phyloP scores from a whole-genome alignment of 2,888 invertebrate species.

The Cartodere bifasciata region DNA sequence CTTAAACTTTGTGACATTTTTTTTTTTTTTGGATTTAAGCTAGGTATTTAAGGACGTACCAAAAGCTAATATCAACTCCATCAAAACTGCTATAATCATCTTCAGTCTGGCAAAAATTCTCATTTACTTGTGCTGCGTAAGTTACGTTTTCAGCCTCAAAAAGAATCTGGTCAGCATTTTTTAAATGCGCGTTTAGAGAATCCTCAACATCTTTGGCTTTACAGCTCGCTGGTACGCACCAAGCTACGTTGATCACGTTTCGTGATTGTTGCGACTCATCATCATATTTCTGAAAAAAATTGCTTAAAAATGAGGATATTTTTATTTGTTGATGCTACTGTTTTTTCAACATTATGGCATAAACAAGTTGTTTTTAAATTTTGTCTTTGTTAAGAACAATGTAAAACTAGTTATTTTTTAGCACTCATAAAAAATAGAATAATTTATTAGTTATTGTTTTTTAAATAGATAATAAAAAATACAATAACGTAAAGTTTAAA shows the following conservation, averaged over 20 bases:
- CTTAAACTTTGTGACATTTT: constrained; percentile 1
- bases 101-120: constrained; percentile 25
- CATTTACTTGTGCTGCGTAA: constrained; percentile 23
- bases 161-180: constrained; percentile 24
- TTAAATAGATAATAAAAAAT: too few species aligned
- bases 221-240: constrained; percentile 33
- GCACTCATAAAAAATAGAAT: too few species aligned
- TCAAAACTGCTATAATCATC: constrained; percentile 22
- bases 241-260: constrained; percentile 26
- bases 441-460: too few species aligned
- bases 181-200: constrained; percentile 24
- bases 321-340: too few species aligned
- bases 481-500: too few species aligned
- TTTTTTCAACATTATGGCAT: too few species aligned
- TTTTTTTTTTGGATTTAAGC: too few species aligned
- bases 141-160: constrained; percentile 23
- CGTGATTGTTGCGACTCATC: constrained; percentile 28
- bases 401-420: too few species aligned
- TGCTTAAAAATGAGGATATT: too few species aligned
- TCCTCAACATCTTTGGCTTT: constrained; percentile 24
- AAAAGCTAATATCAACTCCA: constrained; percentile 28
- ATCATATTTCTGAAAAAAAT: constrained; percentile 21
- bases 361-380: too few species aligned
- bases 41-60: constrained; percentile 24
- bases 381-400: too few species aligned